Evolutionary conservation across 2,797 vertebrate species (phyloP).

Genomic region (Onychomys torridus): DNA sequence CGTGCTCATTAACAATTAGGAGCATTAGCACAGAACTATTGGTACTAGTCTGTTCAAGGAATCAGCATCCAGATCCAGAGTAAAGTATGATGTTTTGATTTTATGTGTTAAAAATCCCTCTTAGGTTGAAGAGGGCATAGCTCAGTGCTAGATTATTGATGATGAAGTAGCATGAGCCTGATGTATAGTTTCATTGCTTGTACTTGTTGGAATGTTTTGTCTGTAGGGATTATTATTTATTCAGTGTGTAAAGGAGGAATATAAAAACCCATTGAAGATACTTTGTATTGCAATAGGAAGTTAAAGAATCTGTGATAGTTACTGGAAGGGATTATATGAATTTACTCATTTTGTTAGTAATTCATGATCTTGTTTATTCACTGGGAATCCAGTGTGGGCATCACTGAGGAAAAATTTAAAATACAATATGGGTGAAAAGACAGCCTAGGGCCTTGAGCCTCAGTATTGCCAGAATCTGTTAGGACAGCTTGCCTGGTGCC

Average conservation of each 20-base stretch:
- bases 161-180: neutral
- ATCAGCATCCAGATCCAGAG: neutral
- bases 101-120: neutral
- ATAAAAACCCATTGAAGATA: neutral
- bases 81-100: neutral
- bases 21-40: neutral
- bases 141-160: neutral
- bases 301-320: neutral
- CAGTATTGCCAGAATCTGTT: accelerated
- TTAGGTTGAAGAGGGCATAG: neutral
- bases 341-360: neutral
- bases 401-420: neutral
- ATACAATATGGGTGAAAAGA: accelerated
- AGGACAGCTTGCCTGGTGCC: neutral
- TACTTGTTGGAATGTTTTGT: neutral
- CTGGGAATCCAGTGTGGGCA: neutral
- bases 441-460: neutral
- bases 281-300: neutral
- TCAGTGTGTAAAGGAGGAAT: neutral
- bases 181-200: neutral
- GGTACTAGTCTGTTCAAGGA: neutral
- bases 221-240: neutral
- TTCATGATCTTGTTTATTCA: neutral
- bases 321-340: neutral
- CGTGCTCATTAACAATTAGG: neutral